Conservation (phyloP, 2,888 invertebrate genomes). For the Drosophila leonis region DNA sequence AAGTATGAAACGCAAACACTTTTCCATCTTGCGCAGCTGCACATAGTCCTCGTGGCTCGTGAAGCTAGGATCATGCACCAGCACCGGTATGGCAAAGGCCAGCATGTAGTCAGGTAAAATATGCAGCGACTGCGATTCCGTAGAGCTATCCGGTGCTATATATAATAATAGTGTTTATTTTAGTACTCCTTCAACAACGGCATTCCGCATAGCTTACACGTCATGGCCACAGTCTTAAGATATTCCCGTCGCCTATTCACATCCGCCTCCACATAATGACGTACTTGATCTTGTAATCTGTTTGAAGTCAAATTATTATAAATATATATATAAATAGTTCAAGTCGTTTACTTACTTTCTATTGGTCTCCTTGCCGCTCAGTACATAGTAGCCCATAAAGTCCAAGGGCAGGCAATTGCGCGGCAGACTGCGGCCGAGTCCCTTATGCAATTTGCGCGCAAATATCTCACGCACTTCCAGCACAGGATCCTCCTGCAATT, state of each 20-base stretch:
- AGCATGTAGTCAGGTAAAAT: conserved; percentile 98
- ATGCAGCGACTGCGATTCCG: conserved; percentile 90
- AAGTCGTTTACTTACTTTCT: conserved; percentile 87
- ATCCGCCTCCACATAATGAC: conserved; percentile 94
- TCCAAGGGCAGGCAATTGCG: conserved; percentile 96
- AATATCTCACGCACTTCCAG: conserved; percentile 95
- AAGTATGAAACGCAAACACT: conserved; percentile 96
- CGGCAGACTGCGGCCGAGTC: conserved; percentile 92
- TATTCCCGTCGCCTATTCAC: conserved; percentile 96
- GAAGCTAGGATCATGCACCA: conserved; percentile 96
- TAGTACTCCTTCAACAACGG: background rate
- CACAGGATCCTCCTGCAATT: conserved; percentile 89
- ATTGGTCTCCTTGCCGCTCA: conserved; percentile 95
- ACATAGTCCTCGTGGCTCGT: conserved; percentile 90
- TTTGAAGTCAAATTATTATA: background rate
- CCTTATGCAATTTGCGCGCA: conserved; percentile 96
- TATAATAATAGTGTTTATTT: conserved; percentile 1
- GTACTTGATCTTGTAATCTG: conserved; percentile 86
- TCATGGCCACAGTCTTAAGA: conserved; percentile 91
- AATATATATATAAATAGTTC: background rate
- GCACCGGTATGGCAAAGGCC: conserved; percentile 97
- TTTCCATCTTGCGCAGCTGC: conserved; percentile 92
- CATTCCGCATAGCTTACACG: conserved; percentile 78
- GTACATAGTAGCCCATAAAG: conserved; percentile 97
- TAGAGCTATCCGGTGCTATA: conserved; percentile 74